Base-by-base conservation (phyloP, 1,140 invertebrate species). In the Homalodisca vitripennis region DNA sequence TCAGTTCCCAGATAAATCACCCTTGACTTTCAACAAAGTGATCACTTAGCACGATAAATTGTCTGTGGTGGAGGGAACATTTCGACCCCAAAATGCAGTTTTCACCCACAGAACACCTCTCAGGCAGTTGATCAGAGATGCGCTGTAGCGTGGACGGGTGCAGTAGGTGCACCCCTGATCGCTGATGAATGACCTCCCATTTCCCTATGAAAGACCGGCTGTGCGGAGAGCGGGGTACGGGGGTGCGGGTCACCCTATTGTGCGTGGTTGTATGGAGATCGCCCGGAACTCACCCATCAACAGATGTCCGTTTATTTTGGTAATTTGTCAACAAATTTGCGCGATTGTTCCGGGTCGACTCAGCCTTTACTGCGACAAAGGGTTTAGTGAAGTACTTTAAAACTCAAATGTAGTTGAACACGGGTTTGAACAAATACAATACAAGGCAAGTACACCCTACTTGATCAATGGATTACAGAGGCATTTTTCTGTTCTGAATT, bases 301-400 rank as follows among this genome's bases (percentile, higher is more conserved):
- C 55, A 60, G 55, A 60, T 60, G 55, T 60, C 48, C 48, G 48
- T 22, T 27, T 30, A 60, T 30, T 60, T 60, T 60, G 55, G 6
- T 29, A 22, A 60, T 60, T 60, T 60, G 55, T 60, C 55, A 60
- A 60, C 55, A 60, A 51, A 60, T 60, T 60, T 27, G 55, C 27
- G 10, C 55, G 27, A 60, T 30, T 27, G 55, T 60, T 60, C 55
- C 55, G 55, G 55, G 3, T 10, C 14, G 22, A 27, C 14, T 29
- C 6, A n/a, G n/a, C n/a, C n/a, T n/a, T n/a, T n/a, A n/a, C n/a
- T n/a, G n/a, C n/a, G n/a, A n/a, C n/a, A n/a, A n/a, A n/a, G n/a
- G n/a, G n/a, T n/a, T n/a, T n/a, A n/a, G n/a, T n/a, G n/a, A n/a
- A n/a, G n/a, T n/a, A n/a, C n/a, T n/a, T n/a, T n/a, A n/a, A n/a